These are phyloP conservation scores for Marronus borbonicus DNA, from an alignment of 2,888 invertebrate species.

Conservation along the genomic window DNA sequence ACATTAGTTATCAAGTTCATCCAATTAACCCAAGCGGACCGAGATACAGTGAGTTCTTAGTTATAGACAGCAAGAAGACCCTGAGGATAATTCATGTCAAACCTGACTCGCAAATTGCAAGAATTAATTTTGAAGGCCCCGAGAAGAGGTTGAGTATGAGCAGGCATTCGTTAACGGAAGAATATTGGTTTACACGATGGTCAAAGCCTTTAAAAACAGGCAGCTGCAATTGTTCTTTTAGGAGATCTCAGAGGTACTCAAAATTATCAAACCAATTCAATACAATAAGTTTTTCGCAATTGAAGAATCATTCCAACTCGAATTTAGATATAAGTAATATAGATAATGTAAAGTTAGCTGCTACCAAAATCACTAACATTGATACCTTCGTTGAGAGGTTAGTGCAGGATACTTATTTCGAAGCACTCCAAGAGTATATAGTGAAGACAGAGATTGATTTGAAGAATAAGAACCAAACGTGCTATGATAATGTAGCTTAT, in stretches of 20 bases:
- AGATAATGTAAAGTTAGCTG: slow-evolving; percentile 55
- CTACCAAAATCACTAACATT: slow-evolving; percentile 64
- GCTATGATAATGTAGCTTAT: slow-evolving; percentile 64
- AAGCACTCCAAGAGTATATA: slow-evolving; percentile 67
- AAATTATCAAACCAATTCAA: slow-evolving; percentile 59
- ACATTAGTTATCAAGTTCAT: slow-evolving; percentile 63
- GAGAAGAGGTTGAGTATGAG: slow-evolving; percentile 59
- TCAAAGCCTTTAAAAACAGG: slow-evolving; percentile 68
- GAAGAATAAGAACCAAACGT: slow-evolving; percentile 49
- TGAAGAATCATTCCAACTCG: slow-evolving; percentile 24
- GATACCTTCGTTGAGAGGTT: slow-evolving; percentile 67
- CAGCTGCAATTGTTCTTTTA: slow-evolving; percentile 68
- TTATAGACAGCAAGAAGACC: slow-evolving; percentile 64
- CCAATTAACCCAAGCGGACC: slow-evolving; percentile 65
- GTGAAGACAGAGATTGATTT: slow-evolving; percentile 52
- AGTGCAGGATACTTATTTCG: slow-evolving; percentile 66
- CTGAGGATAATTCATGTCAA: slow-evolving; percentile 66
- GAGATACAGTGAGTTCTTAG: slow-evolving; percentile 66
- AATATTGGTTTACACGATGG: slow-evolving; percentile 72
- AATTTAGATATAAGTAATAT: slow-evolving; percentile 45
- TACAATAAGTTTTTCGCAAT: slow-evolving; percentile 43
- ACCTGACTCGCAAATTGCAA: slow-evolving; percentile 58
- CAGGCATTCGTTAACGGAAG: slow-evolving; percentile 67
- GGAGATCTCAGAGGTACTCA: slow-evolving; percentile 66
- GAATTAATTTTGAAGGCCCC: slow-evolving; percentile 54